Evolutionary conservation across 1,140 invertebrate species (phyloP), one percentile per base, ranked within the genome.

Genomic region (Delia radicum): DNA sequence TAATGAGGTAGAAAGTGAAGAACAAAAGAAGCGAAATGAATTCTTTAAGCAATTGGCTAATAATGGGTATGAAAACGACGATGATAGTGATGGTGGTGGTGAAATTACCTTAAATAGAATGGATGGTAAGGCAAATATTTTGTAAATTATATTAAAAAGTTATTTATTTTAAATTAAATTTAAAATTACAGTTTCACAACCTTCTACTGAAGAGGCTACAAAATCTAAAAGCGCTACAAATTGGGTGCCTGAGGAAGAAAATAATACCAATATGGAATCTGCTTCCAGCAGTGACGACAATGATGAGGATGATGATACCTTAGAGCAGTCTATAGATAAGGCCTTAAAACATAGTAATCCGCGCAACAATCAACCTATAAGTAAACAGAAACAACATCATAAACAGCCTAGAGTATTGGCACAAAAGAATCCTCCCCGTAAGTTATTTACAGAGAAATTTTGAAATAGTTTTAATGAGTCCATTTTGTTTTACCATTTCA

Each of bases 231-330:
- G 31, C 42, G 73, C 63, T 26, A 2, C 61, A 18, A 63, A 63
- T 28, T 65, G 55, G 28, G 37, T 31, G 8, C 10, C 63, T 12
- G 28, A 63, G 15, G 55, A 74, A 33, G 61, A 28, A 31, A 63
- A 62, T 21, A 29, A 75, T 8, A 27, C 63, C 5, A 69, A 46
- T 26, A 75, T 75, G 48, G 69, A 69, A 29, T 69, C 67, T 69
- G 67, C 73, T 8, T 48, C 74, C 1, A 74, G 75, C 21, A 63
- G 46, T 48, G 61, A 62, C n/a, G 76, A 61, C 21, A 65, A 15
- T 7, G 76, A 77, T n/a, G 74, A 75, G 12, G 55, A 73, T 21
- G 33, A 62, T n/a, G 69, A 37, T 24, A 75, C 42, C 18, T 75
- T 73, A 24, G 46, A 31, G 5, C 31, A 72, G 5, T 31, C 69